Conservation (phyloP, 2,888 invertebrate species). For the Schizotus pectinicornis region DNA sequence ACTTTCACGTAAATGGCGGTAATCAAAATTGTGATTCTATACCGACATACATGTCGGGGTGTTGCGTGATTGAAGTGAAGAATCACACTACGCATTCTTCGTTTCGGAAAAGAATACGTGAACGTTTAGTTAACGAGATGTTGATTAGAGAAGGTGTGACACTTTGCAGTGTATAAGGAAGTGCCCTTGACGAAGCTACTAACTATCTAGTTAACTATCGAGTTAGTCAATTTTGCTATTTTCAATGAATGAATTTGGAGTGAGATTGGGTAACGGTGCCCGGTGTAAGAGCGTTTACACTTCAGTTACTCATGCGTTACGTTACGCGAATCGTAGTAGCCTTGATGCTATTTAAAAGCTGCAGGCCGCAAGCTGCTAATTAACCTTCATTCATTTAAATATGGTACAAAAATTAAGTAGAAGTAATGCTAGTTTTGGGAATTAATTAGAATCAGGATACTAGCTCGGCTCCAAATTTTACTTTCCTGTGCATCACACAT, state of each 20-base stretch:
- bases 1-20: slow-evolving; percentile 11
- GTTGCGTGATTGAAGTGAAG: not conserved
- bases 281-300: too few relatives aligned
- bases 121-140: not conserved
- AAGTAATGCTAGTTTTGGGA: too few relatives aligned
- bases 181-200: slow-evolving; percentile 16
- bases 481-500: too few relatives aligned
- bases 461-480: too few relatives aligned
- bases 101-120: slow-evolving; percentile 19
- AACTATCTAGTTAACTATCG: slow-evolving; percentile 1
- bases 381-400: too few relatives aligned
- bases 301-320: too few relatives aligned
- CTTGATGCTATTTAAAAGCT: too few relatives aligned
- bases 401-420: too few relatives aligned
- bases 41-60: not conserved
- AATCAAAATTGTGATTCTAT: too few relatives aligned
- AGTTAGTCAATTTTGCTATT: not conserved
- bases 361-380: too few relatives aligned
- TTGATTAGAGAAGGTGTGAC: slow-evolving; percentile 1
- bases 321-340: too few relatives aligned
- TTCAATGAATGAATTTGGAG: not conserved
- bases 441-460: too few relatives aligned
- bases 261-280: not conserved
- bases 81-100: not conserved
- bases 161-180: slow-evolving; percentile 8